Base-by-base conservation (phyloP, 2,888 invertebrate species). In the Miltochrista miniata region DNA sequence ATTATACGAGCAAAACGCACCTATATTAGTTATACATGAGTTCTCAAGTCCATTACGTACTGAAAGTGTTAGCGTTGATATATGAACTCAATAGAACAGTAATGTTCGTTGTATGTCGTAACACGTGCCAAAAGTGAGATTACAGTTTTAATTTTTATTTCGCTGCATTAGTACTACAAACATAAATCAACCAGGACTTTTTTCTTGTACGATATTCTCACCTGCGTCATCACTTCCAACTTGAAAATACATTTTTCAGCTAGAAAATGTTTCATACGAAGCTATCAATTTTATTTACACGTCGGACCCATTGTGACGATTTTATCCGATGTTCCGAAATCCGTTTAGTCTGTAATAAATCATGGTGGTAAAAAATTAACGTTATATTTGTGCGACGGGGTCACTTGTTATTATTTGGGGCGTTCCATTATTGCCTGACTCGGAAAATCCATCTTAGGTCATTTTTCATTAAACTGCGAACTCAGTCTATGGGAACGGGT, bases 281-380 rank as follows among this genome's bases (percentile, higher is more conserved):
- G 67, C 76, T 67, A 80, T 79, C 76, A 78, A 78, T 81, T 78
- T 74, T 76, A 81, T 83, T 81, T 81, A 76, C 74, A 74, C 67
- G 68, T 68, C 68, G 73, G 63, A 62, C 59, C 73, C 77, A 75
- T 79, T 81, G 78, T 77, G 59, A 62, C 57, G 64, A 61, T 70
- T 68, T 76, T 77, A 74, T 74, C 74, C 72, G 59, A 66, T 61
- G 59, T 64, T 59, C 70, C 65, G 59, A 68, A 79, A 74, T 79
- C 74, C 78, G 79, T 74, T 75, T 68, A 74, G 61, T 64, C 75
- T 70, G 54, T 72, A 70, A 86, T 85, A 85, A 85, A 87, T 87
- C 84, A 83, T 74, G 66, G 47, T 56, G 71, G 66, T 68, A 67
- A 76, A 76, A 81, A 83, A 85, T 83, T 83, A 73, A 74, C 80